Base-by-base conservation (phyloP, 2,888 invertebrate genomes). In the Microdon myrmicae region DNA sequence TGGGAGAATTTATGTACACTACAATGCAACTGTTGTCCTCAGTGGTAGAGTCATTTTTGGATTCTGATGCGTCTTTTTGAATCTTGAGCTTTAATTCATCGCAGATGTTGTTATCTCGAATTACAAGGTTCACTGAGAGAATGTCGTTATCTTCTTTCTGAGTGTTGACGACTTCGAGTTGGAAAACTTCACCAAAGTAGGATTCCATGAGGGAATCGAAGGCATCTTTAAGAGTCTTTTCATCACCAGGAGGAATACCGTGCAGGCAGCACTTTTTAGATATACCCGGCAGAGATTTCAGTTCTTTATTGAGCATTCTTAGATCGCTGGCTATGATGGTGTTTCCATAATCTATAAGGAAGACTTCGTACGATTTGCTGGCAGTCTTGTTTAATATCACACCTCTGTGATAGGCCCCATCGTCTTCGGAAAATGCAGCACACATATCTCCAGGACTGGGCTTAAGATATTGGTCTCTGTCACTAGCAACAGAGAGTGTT, bases 381-480 rank as follows among this genome's bases (percentile, higher is more conserved):
- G 90, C 89, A 16, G 93, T 83, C 3, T 95, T 86, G 71, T 87
- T 85, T 4, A 71, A 56, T 2, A 77, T 59, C 10, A 51, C 55
- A 0, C 93, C 96, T 61, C 96, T 84, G 78, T 96, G 96, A 92
- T 95, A 97, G 67, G 86, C 85, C 13, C 88, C 87, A 75, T 96
- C 94, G 4, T 86, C 87, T 12, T 61, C 51, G 0, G 71, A 71
- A 43, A 68, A 75, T 13, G 68, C 71, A 2, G 45, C 51, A 13
- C 58, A 53, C 16, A 58, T 22, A 6, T 64, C 47, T 0, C 28
- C 38, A 13, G 68, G 55, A 6, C 68, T 0, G 10, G 31, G 23
- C 28, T 45, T 47, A 0, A 44, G n/a, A 3, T 74, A 3, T 7
- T 59, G 26, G 1, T 35, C 12, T 39, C 69, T 44, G 16, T 67